Base-by-base conservation (phyloP, 2,888 invertebrate species). In the Luffia ferchaultella region DNA sequence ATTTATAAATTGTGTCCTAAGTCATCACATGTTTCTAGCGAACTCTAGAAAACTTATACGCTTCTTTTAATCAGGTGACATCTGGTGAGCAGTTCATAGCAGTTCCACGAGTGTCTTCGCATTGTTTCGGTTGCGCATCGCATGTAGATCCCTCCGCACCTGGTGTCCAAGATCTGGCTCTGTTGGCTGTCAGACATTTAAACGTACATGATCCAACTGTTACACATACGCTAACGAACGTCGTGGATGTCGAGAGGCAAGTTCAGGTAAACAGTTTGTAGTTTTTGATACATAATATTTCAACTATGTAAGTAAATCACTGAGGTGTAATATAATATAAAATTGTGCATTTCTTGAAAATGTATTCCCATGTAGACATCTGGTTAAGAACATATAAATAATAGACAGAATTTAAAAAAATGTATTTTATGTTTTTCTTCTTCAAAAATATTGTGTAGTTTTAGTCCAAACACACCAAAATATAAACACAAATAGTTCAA, bases 61-160 rank as follows among this genome's bases (percentile, higher is more conserved):
- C 12, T 30, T 30, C 12, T 30, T 30, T 30, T 30, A 7, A 12
- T 42, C 59, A 85, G 76, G 69, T 71, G 18, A 73, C 78, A 41
- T 82, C 85, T 40, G 85, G 84, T 1, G 85, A 86, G 59, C 85
- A 85, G 59, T 86, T 86, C 57, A 71, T 87, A 59, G 85, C 73
- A 42, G 68, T 73, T 53, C 80, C 75, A 16, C 67, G 73, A 43
- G 65, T 65, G 15, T 60, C 67, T 19, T 61, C 67, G 1, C 62
- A 58, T 19, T 87, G 87, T 61, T 62, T 77, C 18, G 88, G 87
- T 1, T 88, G 88, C 57, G 69, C 84, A 0, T 69, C 76, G 7
- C 82, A 84, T 52, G 71, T 88, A 16, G 76, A 86, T 58, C 67
- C 70, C 2, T 62, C 85, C 49, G 87, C 85, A 0, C 67, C 75